These are phyloP conservation scores for Zaprionus kolodkinae DNA, from an alignment of 1,140 invertebrate species.

Conservation along the genomic window DNA sequence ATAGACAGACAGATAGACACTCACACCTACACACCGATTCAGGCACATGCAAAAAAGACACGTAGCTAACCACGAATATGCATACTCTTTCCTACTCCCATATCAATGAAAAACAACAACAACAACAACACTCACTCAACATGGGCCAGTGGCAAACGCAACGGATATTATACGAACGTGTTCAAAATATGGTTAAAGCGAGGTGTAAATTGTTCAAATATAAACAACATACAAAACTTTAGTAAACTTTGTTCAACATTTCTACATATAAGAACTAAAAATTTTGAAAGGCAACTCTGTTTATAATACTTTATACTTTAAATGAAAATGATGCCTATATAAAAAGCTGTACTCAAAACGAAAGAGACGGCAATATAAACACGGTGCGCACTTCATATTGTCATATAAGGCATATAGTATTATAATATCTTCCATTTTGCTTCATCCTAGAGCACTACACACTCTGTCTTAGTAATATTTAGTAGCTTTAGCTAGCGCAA, in stretches of 20 bases:
- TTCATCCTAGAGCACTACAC: too few species aligned
- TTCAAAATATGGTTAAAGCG: conserved; percentile 74
- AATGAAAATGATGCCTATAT: too few species aligned
- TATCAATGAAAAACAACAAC: conserved; percentile 15
- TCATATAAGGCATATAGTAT: not conserved
- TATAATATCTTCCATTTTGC: not conserved
- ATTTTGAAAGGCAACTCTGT: too few species aligned
- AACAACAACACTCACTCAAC: conserved; percentile 32
- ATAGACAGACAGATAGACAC: conserved; percentile 1
- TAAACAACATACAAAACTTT: conserved; percentile 49
- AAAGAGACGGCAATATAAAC: not conserved
- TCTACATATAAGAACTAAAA: not conserved
- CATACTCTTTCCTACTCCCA: conserved; percentile 26
- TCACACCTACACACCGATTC: not conserved
- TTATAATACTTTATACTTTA: too few species aligned
- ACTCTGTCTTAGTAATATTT: not conserved
- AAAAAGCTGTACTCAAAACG: not conserved
- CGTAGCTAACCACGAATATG: conserved; percentile 48
- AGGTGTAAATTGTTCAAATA: conserved; percentile 79
- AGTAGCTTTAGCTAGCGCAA: not conserved
- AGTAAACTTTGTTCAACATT: not conserved
- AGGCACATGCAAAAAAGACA: conserved; percentile 25
- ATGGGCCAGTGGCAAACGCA: conserved; percentile 58
- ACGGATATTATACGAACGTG: conserved; percentile 76
- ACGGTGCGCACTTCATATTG: too few species aligned